Conservation (phyloP, 2,113 vertebrate species). For the Scatophagus argus region DNA sequence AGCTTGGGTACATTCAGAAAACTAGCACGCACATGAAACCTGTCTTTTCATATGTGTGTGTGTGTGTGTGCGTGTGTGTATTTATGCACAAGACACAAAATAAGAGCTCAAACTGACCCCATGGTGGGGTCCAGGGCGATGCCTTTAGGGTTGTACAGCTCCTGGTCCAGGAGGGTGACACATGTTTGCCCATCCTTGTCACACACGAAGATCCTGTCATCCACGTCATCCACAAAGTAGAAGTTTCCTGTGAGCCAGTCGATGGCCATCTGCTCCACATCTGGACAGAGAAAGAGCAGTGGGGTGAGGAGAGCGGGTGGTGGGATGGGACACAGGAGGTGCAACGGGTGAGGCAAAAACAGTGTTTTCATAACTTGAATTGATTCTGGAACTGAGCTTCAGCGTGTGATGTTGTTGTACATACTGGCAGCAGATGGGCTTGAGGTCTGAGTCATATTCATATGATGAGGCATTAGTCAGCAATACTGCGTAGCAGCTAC, state of each 20-base stretch:
- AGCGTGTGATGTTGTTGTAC: conserved; percentile 23
- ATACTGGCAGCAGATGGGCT: conserved; percentile 35
- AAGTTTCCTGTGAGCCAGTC: conserved; percentile 99
- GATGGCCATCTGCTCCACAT: conserved; percentile 99
- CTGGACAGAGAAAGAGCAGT: conserved; percentile 75
- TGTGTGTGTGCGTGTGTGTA: background rate
- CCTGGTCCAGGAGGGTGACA: conserved; percentile 95
- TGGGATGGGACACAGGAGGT: conserved; percentile 7
- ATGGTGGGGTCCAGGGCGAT: conserved; percentile 95
- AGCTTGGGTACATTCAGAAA: conserved; percentile 1
- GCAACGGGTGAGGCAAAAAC: background rate
- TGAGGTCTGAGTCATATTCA: conserved; percentile 48
- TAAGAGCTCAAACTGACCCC: conserved; percentile 86
- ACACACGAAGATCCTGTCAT: conserved; percentile 97
- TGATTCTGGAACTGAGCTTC: background rate
- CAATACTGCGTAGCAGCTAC: conserved; percentile 16
- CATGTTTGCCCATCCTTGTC: conserved; percentile 94
- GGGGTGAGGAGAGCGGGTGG: background rate
- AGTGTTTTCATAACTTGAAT: conserved; percentile 4
- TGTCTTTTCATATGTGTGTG: background rate
- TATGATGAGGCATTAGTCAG: conserved; percentile 46
- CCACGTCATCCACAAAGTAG: conserved; percentile 99
- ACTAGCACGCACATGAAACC: background rate
- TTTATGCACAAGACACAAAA: background rate
- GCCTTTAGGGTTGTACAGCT: conserved; percentile 98